Evolutionary conservation across 2,113 vertebrate genomes (phyloP), one percentile per base, ranked within the genome.

Genomic region (Ramphastos sulfuratus): DNA sequence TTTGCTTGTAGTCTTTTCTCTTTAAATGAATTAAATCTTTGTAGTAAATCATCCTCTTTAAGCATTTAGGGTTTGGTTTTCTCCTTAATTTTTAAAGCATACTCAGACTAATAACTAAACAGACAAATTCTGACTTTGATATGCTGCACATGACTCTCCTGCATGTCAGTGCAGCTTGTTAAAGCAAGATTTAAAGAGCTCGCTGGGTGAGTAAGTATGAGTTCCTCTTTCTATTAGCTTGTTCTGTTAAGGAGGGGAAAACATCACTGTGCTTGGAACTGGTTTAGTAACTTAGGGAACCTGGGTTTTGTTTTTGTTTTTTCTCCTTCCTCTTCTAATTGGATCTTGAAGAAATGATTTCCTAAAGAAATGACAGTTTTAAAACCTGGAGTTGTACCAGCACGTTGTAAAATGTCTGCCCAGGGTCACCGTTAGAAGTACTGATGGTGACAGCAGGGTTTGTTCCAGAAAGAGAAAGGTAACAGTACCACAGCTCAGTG

Each of bases 311-410:
- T 52, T n/a, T 21, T 16, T 25, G 11, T 42, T 42, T 42, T 42
- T 42, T 31, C 39, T 60, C 58, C 14, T 9, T 7, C 1, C 6
- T 7, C 5, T 67, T 70, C 18, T 90, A 83, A 84, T 83, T 90
- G 58, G 33, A 18, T 81, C 23, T 50, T 61, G 50, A 86, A 60
- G 54, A 93, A 96, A 54, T 75, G 0, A 61, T 90, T 88, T 90
- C 39, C 39, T 75, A n/a, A 81, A 86, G 65, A 85, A 52, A 55
- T 93, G 82, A 20, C 87, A 87, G 82, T 66, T 95, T 85, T 79
- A 79, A 82, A 87, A 44, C 27, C n/a, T 54, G 37, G 11, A 71
- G 54, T 82, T 92, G 86, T 79, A 90, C 4, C 39, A 44, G 28
- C 10, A 35, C 75, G 66, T 73, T 89, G 67, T 92, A 65, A 89